These are phyloP conservation scores for Cliona cf. orientalis DNA, from an alignment of 37 sponge, comb jelly and placozoan genomes.

Conservation along the genomic window DNA sequence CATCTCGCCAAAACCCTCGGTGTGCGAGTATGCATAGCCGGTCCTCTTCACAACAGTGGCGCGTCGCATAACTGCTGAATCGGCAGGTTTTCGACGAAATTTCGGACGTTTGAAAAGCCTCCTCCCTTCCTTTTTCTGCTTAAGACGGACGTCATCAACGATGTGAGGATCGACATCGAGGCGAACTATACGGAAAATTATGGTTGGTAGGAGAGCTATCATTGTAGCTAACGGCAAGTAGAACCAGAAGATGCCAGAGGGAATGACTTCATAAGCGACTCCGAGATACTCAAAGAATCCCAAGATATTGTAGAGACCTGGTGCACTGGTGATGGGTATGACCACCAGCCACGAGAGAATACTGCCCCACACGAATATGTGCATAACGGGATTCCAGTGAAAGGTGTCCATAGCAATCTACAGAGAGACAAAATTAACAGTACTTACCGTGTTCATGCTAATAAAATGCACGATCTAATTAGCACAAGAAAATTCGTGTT, in stretches of 20 bases:
- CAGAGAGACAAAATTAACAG: too few species aligned
- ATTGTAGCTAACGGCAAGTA: conserved; percentile 60
- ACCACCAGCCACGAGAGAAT: conserved; percentile 86
- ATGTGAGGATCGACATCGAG: conserved; percentile 64
- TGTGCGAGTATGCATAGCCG: conserved; percentile 89
- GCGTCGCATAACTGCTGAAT: too few species aligned
- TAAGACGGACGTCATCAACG: conserved; percentile 75
- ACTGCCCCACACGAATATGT: conserved; percentile 85
- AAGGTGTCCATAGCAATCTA: conserved; percentile 92
- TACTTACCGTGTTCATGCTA: too few species aligned
- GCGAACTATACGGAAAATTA: conserved; percentile 46
- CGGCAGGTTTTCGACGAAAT: not conserved
- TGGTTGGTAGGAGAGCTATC: conserved; percentile 75
- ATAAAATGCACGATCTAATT: too few species aligned
- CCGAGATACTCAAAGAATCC: conserved; percentile 49
- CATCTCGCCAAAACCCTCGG: conserved; percentile 71
- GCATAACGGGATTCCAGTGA: conserved; percentile 86
- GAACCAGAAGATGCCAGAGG: conserved; percentile 85
- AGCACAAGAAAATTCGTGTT: too few species aligned
- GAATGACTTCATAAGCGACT: conserved; percentile 58
- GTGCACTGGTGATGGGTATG: conserved; percentile 53
- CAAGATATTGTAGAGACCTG: conserved; percentile 31
- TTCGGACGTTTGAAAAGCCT: not conserved
- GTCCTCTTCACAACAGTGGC: conserved; percentile 12
- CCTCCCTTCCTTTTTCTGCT: conserved; percentile 44